phyloP scores from a whole-genome alignment of 1,140 invertebrate species.

The Carposina sasakii region DNA sequence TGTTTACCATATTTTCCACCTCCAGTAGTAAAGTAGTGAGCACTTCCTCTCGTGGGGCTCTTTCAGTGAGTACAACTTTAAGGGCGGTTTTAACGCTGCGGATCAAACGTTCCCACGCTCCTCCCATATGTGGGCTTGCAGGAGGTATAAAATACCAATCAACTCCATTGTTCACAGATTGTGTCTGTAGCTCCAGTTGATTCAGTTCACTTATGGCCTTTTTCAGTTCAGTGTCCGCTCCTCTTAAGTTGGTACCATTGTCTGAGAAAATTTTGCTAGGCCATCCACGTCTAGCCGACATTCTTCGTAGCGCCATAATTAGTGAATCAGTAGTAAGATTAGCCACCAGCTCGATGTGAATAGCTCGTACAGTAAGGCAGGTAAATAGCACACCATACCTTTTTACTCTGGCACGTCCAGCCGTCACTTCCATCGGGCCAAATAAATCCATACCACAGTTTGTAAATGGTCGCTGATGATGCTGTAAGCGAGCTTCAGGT shows the following conservation, averaged over 20 bases:
- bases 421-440: slow-evolving; percentile 32
- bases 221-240: slow-evolving; percentile 6
- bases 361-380: slow-evolving; percentile 19
- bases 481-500: slow-evolving; percentile 23
- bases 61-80: slow-evolving; percentile 8
- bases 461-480: slow-evolving; percentile 26
- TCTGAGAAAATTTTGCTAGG: slow-evolving; percentile 24
- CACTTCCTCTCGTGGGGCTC: too few species aligned
- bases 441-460: slow-evolving; percentile 36
- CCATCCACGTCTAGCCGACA: slow-evolving; percentile 37
- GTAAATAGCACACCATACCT: too few species aligned
- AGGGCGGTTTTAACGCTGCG: slow-evolving; percentile 10
- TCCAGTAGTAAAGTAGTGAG: too few species aligned
- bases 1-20: too few species aligned
- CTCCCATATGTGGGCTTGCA: slow-evolving; percentile 13
- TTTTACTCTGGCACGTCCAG: too few species aligned
- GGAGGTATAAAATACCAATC: slow-evolving; percentile 21
- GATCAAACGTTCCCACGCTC: slow-evolving; percentile 20
- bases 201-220: slow-evolving; percentile 13
- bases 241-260: slow-evolving; percentile 32
- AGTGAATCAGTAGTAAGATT: slow-evolving; percentile 42
- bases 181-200: not conserved
- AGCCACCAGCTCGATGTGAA: slow-evolving; percentile 22
- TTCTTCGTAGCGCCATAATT: too few species aligned
- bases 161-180: slow-evolving; percentile 2